Percentiles rank a stretch among this genome's conserved stretches.
These are phyloP conservation scores for Tetramorium bicarinatum DNA, from an alignment of 2,888 invertebrate species.

Conservation along the genomic window DNA sequence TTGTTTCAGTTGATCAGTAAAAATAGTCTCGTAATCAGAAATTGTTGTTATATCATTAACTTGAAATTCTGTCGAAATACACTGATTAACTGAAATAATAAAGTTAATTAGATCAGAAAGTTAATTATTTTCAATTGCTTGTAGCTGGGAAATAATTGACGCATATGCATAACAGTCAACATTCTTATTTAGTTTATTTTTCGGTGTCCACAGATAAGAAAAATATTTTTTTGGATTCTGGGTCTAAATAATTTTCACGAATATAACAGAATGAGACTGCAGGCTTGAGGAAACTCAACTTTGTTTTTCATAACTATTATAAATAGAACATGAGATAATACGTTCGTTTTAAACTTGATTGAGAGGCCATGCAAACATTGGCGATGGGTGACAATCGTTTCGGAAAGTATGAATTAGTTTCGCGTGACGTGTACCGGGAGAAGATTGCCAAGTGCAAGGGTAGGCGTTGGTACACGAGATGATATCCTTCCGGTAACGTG, in stretches of 20 bases:
- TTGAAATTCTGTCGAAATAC: background rate
- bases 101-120: background rate
- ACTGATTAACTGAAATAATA: background rate
- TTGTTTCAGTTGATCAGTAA: background rate
- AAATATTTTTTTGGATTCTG: background rate
- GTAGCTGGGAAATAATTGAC: background rate
- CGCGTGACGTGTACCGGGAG: background rate
- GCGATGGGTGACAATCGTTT: slow-evolving; percentile 22
- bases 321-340: slow-evolving; percentile 7
- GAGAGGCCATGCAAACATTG: background rate
- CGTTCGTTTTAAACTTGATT: slow-evolving; percentile 7
- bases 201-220: background rate
- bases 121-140: background rate
- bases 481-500: slow-evolving; percentile 45
- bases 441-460: slow-evolving; percentile 49
- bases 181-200: background rate
- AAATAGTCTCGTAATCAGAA: background rate
- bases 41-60: background rate
- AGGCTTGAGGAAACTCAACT: background rate
- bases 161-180: background rate
- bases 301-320: background rate
- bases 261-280: background rate
- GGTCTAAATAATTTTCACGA: background rate
- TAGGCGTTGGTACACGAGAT: slow-evolving; percentile 38
- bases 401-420: slow-evolving; percentile 27